Evolutionary conservation across 2,797 vertebrate species (phyloP).

Genomic region (Muraenolepis orangiensis): DNA sequence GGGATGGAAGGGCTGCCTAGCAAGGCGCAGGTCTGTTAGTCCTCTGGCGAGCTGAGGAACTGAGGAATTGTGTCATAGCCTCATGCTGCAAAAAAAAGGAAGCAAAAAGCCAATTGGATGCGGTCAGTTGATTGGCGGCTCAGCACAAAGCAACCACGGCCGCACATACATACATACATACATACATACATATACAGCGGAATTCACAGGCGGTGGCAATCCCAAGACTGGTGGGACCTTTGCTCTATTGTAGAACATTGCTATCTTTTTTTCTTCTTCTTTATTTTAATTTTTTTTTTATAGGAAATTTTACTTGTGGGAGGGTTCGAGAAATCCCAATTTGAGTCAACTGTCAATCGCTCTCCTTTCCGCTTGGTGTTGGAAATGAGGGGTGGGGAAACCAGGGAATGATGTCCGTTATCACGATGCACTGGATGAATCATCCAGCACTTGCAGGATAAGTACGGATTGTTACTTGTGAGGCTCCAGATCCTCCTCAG

Average conservation of each 20-base stretch:
- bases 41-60: conserved; percentile 38
- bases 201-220: background rate
- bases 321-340: background rate
- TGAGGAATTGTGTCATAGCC: conserved; percentile 44
- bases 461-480: conserved; percentile 15
- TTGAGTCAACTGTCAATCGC: conserved; percentile 17
- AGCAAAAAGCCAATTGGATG: conserved; percentile 27
- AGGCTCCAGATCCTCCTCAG: conserved; percentile 9
- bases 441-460: conserved; percentile 25
- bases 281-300: no score
- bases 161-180: no score
- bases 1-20: conserved; percentile 28
- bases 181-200: background rate
- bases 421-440: conserved; percentile 29
- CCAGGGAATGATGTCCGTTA: conserved; percentile 28
- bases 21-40: conserved; percentile 38
- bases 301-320: no score
- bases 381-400: background rate
- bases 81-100: conserved; percentile 32
- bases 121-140: conserved; percentile 22
- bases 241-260: background rate
- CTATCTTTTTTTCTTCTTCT: background rate
- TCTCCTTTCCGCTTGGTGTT: background rate
- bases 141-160: conserved; percentile 15
- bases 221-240: background rate